Conservation (phyloP, 2,113 vertebrate genomes). For the Mustelus asterias region DNA sequence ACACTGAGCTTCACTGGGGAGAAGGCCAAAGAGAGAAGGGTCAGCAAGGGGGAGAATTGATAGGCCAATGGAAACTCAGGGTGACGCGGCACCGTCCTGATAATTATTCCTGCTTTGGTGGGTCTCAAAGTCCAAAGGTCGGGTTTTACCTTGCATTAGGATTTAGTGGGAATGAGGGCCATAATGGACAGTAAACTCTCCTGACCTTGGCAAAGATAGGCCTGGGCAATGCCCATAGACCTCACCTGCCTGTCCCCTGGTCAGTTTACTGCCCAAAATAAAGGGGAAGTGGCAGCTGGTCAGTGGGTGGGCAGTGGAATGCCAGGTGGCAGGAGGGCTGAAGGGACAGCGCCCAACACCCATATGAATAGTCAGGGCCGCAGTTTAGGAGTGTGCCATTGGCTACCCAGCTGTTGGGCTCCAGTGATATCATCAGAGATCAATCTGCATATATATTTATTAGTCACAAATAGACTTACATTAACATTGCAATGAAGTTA, state of each 20-base stretch:
- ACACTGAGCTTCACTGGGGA: too few relatives aligned
- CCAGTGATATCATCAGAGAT: neutral
- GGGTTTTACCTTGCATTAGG: neutral
- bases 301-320: neutral
- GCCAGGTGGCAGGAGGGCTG: neutral
- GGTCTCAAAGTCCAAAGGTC: too few relatives aligned
- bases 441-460: neutral
- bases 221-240: neutral
- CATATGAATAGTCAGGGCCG: neutral
- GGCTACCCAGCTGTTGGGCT: neutral
- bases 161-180: neutral
- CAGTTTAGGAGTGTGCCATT: neutral
- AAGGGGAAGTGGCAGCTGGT: neutral
- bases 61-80: too few relatives aligned
- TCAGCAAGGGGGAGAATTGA: too few relatives aligned
- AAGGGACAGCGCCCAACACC: neutral
- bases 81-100: too few relatives aligned
- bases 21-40: too few relatives aligned
- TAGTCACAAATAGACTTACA: too few relatives aligned
- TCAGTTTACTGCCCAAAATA: neutral
- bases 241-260: neutral
- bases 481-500: too few relatives aligned
- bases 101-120: too few relatives aligned
- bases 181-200: neutral
- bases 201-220: neutral